These are phyloP conservation scores for Hydrozoanthus gracilis DNA, from an alignment of 92 coral and sea anemone species.

Conservation along the genomic window DNA sequence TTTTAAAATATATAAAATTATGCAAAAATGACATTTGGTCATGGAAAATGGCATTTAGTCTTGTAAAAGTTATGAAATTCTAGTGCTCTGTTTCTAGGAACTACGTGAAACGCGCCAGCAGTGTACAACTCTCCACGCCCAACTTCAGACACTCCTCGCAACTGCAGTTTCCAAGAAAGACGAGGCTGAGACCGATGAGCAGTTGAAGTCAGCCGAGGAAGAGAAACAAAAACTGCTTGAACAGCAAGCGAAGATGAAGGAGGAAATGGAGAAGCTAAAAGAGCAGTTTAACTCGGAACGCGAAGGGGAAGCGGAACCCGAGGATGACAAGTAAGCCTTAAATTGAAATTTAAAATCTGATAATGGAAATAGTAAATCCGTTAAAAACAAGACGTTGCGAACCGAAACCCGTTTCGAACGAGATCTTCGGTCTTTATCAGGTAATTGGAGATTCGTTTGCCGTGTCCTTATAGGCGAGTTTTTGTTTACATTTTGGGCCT, in stretches of 20 bases:
- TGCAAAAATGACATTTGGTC: too few relatives aligned
- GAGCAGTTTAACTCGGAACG: conserved; percentile 86
- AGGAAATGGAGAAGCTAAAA: conserved; percentile 91
- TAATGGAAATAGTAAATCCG: too few relatives aligned
- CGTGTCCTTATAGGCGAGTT: too few relatives aligned
- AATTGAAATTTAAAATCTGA: too few relatives aligned
- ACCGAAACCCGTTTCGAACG: too few relatives aligned
- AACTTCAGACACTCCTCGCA: conserved; percentile 85
- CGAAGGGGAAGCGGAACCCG: conserved; percentile 76
- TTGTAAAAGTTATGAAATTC: background rate
- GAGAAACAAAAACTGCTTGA: conserved; percentile 87
- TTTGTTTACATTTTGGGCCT: too few relatives aligned
- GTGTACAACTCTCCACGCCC: conserved; percentile 82
- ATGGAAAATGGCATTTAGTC: background rate
- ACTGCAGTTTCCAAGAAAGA: conserved; percentile 70
- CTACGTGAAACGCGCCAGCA: conserved; percentile 91
- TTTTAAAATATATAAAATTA: too few relatives aligned
- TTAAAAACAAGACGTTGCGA: too few relatives aligned
- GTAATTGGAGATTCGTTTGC: too few relatives aligned
- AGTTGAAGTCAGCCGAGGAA: conserved; percentile 85
- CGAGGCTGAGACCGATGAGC: conserved; percentile 85
- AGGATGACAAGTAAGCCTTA: conserved; percentile 74
- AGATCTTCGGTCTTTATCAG: too few relatives aligned
- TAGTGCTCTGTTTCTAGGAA: conserved; percentile 59
- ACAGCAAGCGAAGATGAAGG: conserved; percentile 84